Base-by-base conservation (phyloP, 2,797 vertebrate species). In the Cryptoblepharus egeriae region DNA sequence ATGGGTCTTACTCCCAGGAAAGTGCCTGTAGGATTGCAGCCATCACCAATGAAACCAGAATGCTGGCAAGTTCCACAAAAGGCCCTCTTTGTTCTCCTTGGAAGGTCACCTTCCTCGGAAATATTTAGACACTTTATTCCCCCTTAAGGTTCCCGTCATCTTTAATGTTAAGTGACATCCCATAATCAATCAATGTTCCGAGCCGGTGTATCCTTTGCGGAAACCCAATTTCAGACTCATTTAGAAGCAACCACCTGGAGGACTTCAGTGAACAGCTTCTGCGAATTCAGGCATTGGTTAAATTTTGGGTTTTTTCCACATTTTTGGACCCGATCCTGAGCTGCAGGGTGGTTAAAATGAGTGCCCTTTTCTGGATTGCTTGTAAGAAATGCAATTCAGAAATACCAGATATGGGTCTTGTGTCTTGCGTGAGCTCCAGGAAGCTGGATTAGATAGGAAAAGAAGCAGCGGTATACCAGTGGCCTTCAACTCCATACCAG, bases 241-340 rank as follows among this genome's bases (percentile, higher is more conserved):
- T 90, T 89, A 77, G 80, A 88, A 58, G 2, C 16, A 52, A 89
- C 88, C 88, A 89, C 89, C 90, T 88, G 88, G 84, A 87, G 76
- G 83, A 88, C 8, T 74, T 90, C 18, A 87, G 83, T 89, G 89
- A 91, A 89, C 85, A 10, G 86, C 90, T 80, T 79, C 67, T 84
- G 49, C 0, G 0, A 81, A 80, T 72, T 87, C 81, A 45, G 32
- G 61, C 57, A 2, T 75, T 68, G 65, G 87, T 85, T 86, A 90
- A 86, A 84, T 87, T 83, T 7, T 8, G 45, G 6, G 10, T 82
- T n/a, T 12, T 22, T 2, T 82, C 80, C 1, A 32, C 3, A 78
- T 65, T 75, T 30, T 61, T 64, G 65, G 76, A 12, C 24, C n/a
- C 77, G 73, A 81, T 80, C 81, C 80, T 76, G 4, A 18, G 35